Conservation (phyloP, 2,797 vertebrate species). For the Enteromius paludinosus region DNA sequence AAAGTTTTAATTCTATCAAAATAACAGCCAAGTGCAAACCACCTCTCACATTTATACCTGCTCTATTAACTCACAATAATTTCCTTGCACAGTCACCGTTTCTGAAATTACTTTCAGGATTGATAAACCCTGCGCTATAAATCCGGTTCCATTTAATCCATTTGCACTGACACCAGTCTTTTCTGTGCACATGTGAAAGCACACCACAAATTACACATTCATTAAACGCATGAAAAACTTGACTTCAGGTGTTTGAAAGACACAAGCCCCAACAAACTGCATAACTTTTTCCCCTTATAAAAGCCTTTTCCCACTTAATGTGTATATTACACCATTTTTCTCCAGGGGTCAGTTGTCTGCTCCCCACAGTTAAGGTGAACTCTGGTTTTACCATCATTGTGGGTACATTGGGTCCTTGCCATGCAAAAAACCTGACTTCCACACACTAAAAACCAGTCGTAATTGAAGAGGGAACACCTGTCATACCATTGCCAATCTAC, state of each 20-base stretch:
- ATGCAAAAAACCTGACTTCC: background rate
- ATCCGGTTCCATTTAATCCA: conserved; percentile 35
- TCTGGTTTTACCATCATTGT: background rate
- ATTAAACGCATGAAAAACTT: background rate
- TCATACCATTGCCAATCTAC: conserved; percentile 43
- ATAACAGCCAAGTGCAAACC: background rate
- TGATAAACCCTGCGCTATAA: conserved; percentile 44
- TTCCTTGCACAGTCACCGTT: background rate
- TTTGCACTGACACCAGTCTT: background rate
- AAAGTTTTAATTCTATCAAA: background rate
- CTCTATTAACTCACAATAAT: conserved; percentile 8
- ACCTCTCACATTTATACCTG: conserved; percentile 19
- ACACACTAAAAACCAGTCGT: conserved; percentile 1
- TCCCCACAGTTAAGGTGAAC: background rate
- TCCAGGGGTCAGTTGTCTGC: background rate
- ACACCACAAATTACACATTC: conserved; percentile 6
- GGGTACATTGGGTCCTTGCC: background rate
- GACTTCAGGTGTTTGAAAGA: background rate
- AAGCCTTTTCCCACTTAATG: background rate
- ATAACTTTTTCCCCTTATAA: background rate
- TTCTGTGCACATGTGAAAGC: background rate
- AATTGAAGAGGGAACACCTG: conserved; percentile 53
- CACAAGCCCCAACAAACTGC: background rate
- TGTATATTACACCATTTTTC: background rate
- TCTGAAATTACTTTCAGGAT: conserved; percentile 21